phyloP scores from a whole-genome alignment of 2,113 vertebrate species.

The Antennarius striatus region DNA sequence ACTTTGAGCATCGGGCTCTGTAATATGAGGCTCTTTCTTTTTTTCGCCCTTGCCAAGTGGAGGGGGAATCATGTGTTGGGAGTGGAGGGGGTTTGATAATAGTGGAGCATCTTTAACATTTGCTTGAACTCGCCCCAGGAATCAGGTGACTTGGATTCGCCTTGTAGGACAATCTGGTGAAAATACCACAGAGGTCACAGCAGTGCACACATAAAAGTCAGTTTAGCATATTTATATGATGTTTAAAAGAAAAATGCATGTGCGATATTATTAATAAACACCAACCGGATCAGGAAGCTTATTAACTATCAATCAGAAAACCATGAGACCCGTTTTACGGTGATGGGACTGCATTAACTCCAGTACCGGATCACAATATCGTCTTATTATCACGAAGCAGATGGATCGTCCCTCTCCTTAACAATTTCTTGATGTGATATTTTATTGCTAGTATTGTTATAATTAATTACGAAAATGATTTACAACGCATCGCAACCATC shows the following conservation, averaged over 20 bases:
- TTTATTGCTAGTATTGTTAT: too few species aligned
- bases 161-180: slow-evolving; percentile 43
- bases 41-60: not conserved
- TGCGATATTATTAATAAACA: too few species aligned
- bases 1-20: slow-evolving; percentile 14
- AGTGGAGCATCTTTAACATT: slow-evolving; percentile 56
- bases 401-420: too few species aligned
- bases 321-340: too few species aligned
- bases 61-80: slow-evolving; percentile 2
- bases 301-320: too few species aligned
- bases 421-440: too few species aligned
- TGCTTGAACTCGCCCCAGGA: slow-evolving; percentile 41
- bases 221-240: slow-evolving; percentile 47
- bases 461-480: too few species aligned
- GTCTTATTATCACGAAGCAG: too few species aligned
- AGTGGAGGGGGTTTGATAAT: slow-evolving; percentile 19
- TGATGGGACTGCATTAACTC: too few species aligned
- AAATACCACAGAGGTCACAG: slow-evolving; percentile 57
- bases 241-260: not conserved
- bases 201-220: slow-evolving; percentile 41
- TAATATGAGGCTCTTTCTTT: not conserved
- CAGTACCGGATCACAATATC: too few species aligned
- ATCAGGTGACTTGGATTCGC: slow-evolving; percentile 50
- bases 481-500: too few species aligned
- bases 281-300: too few species aligned